Conservation (phyloP, 1,140 invertebrate species). For the Pseudomyrmex concolor region DNA sequence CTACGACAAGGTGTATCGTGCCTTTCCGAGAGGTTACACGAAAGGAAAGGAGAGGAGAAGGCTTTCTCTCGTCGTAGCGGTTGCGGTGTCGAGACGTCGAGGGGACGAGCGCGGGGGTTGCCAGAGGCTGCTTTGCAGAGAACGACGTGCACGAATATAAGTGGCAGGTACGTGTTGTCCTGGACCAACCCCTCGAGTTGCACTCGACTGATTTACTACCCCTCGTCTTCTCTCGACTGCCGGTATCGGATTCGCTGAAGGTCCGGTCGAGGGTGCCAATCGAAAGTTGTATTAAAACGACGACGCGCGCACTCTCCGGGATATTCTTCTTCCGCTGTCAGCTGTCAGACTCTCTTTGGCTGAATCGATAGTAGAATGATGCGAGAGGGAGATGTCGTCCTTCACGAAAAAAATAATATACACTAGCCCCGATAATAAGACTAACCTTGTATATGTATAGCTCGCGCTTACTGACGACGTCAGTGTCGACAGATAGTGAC, state of each 20-base stretch:
- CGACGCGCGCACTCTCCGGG: conserved; percentile 59
- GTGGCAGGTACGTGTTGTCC: conserved; percentile 82
- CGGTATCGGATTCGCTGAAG: conserved; percentile 77
- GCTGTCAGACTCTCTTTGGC: conserved; percentile 50
- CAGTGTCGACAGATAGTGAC: not conserved
- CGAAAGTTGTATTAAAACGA: conserved; percentile 81
- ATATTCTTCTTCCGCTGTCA: conserved; percentile 71
- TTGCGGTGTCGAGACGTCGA: conserved; percentile 68
- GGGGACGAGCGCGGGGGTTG: conserved; percentile 35
- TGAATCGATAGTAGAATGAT: conserved; percentile 51
- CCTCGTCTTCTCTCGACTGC: conserved; percentile 62
- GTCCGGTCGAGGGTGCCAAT: conserved; percentile 77
- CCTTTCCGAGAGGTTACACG: conserved; percentile 67
- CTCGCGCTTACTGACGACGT: not conserved
- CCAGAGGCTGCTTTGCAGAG: conserved; percentile 59
- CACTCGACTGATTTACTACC: conserved; percentile 80
- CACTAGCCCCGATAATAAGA: conserved; percentile 34
- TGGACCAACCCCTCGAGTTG: conserved; percentile 67
- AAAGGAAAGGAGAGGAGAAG: conserved; percentile 7
- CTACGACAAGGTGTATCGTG: conserved; percentile 75
- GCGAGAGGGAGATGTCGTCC: not conserved
- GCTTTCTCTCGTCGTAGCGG: conserved; percentile 63
- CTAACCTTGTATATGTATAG: not conserved
- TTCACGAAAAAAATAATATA: conserved; percentile 15
- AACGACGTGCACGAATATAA: conserved; percentile 76